Evolutionary conservation across 2,888 invertebrate species (phyloP).

Genomic region (Cheiracanthium punctorium): DNA sequence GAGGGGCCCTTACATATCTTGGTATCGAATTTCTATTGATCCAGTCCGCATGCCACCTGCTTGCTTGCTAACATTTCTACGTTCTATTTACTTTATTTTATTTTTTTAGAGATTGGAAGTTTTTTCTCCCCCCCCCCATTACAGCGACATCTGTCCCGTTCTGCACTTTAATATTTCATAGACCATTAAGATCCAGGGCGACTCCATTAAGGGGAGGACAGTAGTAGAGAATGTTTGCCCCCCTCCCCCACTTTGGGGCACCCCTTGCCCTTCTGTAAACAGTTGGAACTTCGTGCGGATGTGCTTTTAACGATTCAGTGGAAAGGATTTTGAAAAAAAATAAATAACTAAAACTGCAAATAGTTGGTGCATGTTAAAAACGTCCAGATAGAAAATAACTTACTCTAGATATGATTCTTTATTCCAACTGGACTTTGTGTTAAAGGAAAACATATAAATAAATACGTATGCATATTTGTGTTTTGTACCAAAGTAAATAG

Average conservation of each 20-base stretch:
- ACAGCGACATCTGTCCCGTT: conserved; percentile 40
- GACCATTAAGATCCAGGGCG: conserved; percentile 37
- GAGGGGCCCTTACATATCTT: neutral
- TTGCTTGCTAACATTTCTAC: conserved; percentile 8
- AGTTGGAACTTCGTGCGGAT: neutral
- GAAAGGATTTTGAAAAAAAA: too few species aligned
- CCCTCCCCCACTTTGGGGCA: neutral
- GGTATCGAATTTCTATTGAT: neutral
- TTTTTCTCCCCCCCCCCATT: neutral
- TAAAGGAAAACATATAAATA: too few species aligned
- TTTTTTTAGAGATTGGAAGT: conserved; percentile 19
- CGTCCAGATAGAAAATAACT: too few species aligned
- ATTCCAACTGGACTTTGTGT: too few species aligned
- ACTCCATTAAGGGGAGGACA: conserved; percentile 33
- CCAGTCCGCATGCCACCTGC: neutral
- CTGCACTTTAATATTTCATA: conserved; percentile 54
- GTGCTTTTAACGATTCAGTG: too few species aligned
- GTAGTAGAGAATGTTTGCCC: neutral
- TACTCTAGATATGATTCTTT: too few species aligned
- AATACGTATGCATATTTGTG: too few species aligned
- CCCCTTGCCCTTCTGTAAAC: neutral
- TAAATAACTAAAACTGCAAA: too few species aligned
- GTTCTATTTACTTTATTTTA: neutral
- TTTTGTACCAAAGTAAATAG: too few species aligned
- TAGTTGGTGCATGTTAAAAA: too few species aligned